A percentile compares a stretch with the other conserved stretches of the same genome.
phyloP scores from a whole-genome alignment of 2,888 invertebrate species.

The Lasius fuliginosus region DNA sequence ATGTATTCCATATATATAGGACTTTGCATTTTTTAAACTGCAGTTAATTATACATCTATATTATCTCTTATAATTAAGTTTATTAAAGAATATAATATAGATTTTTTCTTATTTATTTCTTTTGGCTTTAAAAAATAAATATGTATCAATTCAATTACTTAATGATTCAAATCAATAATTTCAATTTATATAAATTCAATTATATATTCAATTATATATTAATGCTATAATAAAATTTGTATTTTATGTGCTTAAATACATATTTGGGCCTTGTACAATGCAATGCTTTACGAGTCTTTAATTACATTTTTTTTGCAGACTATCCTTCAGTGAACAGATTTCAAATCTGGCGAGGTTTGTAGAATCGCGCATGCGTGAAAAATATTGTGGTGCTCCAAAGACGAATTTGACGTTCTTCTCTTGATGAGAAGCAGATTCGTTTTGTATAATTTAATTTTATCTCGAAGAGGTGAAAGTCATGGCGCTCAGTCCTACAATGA shows the following conservation, averaged over 20 bases:
- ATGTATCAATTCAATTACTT: background rate
- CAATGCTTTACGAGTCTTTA: background rate
- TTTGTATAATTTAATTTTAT: background rate
- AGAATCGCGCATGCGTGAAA: background rate
- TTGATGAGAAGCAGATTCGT: background rate
- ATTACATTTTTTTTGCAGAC: background rate
- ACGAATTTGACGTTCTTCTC: background rate
- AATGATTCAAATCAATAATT: background rate
- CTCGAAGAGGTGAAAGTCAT: slow-evolving; percentile 54
- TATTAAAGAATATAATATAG: background rate
- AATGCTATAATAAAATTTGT: background rate
- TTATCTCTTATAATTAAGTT: background rate
- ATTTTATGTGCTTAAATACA: background rate
- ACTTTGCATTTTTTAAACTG: background rate
- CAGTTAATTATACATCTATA: background rate
- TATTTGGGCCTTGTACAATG: background rate
- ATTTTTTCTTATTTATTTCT: background rate
- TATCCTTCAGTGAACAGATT: background rate
- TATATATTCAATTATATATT: background rate
- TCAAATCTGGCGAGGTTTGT: background rate
- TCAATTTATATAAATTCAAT: background rate
- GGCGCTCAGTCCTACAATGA: slow-evolving; percentile 75
- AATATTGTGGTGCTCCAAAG: background rate
- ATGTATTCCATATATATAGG: background rate
- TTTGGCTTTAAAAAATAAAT: background rate